Base-by-base conservation (phyloP, 2,797 vertebrate species). In the Oryzias sinensis region DNA sequence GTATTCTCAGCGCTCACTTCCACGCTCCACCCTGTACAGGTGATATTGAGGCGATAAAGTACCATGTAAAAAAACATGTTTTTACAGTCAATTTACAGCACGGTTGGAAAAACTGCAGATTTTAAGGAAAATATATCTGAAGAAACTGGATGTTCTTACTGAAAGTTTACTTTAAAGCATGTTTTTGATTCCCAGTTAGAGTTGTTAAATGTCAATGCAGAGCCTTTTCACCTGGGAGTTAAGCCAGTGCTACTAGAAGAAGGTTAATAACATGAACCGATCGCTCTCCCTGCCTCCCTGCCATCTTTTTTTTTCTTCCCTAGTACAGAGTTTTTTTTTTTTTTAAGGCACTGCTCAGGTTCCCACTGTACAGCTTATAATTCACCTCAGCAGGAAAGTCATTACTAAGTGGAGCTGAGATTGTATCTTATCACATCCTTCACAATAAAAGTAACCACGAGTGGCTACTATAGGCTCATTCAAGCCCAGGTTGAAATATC, bases 201-300 rank as follows among this genome's bases (percentile, higher is more conserved):
- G 33, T 37, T 37, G 9, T 37, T 69, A 47, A 68, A 56, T 47
- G 51, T 69, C 65, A 58, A 49, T 66, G 52, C 33, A 50, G 51
- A 73, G 52, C 48, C 33, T 37, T 54, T 59, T 68, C 63, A 53
- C 37, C 14, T 14, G 65, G 59, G 62, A 74, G 29, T 59, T 51
- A 15, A 64, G 13, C 43, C 1, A 1, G 22, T 29, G 45, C 53
- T 15, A 59, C 29, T 66, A 56, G 53, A 77, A 72, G 48, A 46
- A 65, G 57, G 68, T 56, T 76, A 75, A 71, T 82, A 62, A 67
- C 49, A 64, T 61, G 51, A 69, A 62, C 62, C 66, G 42, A 42
- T 5, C 7, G 17, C 53, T 52, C 56, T 16, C 5, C 49, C 45
- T 43, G 2, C 40, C 20, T 47, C 48, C 43, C 51, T 49, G 55